Base-by-base conservation (phyloP, 2,113 vertebrate genomes). In the Austrofundulus limnaeus region DNA sequence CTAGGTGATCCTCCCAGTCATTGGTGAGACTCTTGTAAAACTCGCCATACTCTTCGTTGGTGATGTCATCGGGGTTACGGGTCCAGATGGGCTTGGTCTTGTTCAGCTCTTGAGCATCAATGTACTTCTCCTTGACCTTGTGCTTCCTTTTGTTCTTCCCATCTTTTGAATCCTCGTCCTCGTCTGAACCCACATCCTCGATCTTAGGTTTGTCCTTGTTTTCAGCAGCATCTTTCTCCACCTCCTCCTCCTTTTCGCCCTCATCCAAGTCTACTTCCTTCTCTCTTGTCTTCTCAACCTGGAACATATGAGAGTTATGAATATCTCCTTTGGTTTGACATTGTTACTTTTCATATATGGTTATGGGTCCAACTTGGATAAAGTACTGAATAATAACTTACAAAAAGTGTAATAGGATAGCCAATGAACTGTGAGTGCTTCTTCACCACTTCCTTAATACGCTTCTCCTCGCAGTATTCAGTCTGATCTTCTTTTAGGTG, bases 1-100 rank as follows among this genome's bases (percentile, higher is more conserved):
- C 93, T 56, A 93, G 76, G 53, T 94, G 93, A 66, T 94, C 93
- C 66, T 94, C 93, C 93, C 93, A 94, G 72, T 94, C 93, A 1
- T 94, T 94, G 73, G 92, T 98, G 2, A 98, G 82, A 72, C 97
- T 98, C 90, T 98, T 98, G 77, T 99, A 98, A 78, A 99, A 98
- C 17, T 98, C 96, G 0, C 96, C 96, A 0, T 98, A 99, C 47
- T 99, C 96, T 2, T 98, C 96, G 11, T 95, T 97, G 15, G 94
- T 96, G 56, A 98, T 99, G 61, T 98, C 95, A 47, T 99, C 97
- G 0, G 96, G 95, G 52, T 98, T 98, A 37, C 97, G 90, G 74
- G 96, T 99, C 96, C 97, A 99, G 47, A 99, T 94, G 42, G 93
- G 92, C 53, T 94, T 94, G 24, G 92, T 93, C 77, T 94, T 94